Base-by-base conservation (phyloP, 2,888 invertebrate genomes). In the Coecobrya sp. region DNA sequence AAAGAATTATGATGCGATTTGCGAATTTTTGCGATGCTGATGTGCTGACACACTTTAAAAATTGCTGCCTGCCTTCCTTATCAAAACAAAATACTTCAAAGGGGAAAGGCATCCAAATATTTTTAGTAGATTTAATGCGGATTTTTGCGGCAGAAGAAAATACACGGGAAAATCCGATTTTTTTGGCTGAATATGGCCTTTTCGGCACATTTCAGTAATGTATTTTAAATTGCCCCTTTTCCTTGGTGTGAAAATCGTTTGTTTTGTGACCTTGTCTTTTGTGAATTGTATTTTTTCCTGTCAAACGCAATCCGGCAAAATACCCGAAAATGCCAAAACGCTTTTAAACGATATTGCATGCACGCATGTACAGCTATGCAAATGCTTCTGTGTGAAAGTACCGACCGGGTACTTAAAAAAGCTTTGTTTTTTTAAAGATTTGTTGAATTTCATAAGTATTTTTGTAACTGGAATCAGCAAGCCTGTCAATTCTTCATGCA, bases 201-300 rank as follows among this genome's bases (percentile, higher is more conserved):
- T 52, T 42, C 25, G 45, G 49, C 52, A 16, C 27, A 70, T 1
- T n/a, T 65, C 7, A 42, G 42, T 42, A 86, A 16, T 36, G 16
- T n/a, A n/a, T 86, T 86, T 45, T 70, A 73, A 36, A 25, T 65
- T 19, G 11, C n/a, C 70, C 86, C 59, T 55, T 45, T 45, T n/a
- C 27, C 42, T 62, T 25, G 1, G 45, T 81, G 25, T 62, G 16
- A 52, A 25, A 70, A 55, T 70, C 89, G 65, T 89, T 82, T 89
- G 82, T 88, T 7, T 19, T 49, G 89, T 89, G 82, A 82, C 89
- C 89, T 52, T 89, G n/a, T 89, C 82, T 89, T 55, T 82, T 73
- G 30, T 30, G 16, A 70, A 25, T 55, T 16, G n/a, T 27, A 55
- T 49, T 52, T 10, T 87, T 1, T 42, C 55, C 81, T 70, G 11